Conservation (phyloP, 2,888 invertebrate species). For the Scaptomyza caliginosa region DNA sequence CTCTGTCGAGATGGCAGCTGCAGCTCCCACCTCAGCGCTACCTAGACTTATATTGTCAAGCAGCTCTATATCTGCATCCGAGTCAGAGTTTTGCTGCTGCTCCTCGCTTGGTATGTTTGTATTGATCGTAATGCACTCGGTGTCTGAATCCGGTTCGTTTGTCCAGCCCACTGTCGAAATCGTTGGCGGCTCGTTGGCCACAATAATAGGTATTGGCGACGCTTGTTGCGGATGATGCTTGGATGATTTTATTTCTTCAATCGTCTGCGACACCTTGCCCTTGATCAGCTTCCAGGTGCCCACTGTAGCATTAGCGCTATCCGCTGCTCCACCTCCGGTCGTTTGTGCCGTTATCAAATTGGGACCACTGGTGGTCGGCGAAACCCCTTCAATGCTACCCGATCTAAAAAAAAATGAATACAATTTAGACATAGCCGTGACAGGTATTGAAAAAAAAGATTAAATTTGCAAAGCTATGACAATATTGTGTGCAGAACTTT, state of each 20-base stretch:
- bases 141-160: conserved; percentile 81
- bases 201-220: conserved; percentile 59
- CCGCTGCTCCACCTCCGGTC: conserved; percentile 19
- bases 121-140: conserved; percentile 76
- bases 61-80: conserved; percentile 80
- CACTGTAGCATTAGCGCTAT: conserved; percentile 67
- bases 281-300: conserved; percentile 84
- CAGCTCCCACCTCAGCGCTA: conserved; percentile 38
- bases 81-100: conserved; percentile 74
- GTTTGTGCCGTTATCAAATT: conserved; percentile 73
- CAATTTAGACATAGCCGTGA: conserved; percentile 40
- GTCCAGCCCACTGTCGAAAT: conserved; percentile 49
- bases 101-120: conserved; percentile 80
- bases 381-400: conserved; percentile 81
- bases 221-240: conserved; percentile 69
- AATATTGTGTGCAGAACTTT: neutral
- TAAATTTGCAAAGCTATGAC: neutral
- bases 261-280: conserved; percentile 83
- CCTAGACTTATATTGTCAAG: conserved; percentile 66
- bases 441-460: neutral
- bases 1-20: conserved; percentile 55
- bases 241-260: conserved; percentile 84
- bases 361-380: conserved; percentile 74
- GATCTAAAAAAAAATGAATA: conserved; percentile 66
- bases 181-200: conserved; percentile 52